Evolutionary conservation across 2,888 invertebrate species (phyloP).

Genomic region (Chirona hameri): DNA sequence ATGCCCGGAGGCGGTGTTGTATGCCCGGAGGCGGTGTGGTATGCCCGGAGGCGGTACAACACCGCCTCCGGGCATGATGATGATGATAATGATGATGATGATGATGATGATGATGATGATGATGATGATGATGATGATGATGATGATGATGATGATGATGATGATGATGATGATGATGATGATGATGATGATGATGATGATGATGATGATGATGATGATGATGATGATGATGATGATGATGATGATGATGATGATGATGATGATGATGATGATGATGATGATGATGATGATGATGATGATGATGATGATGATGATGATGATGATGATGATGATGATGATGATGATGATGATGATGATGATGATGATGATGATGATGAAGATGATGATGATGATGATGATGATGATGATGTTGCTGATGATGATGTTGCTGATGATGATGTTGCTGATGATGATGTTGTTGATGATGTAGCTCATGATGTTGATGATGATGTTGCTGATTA

Average conservation of each 20-base stretch:
- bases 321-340: conserved; percentile 22
- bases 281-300: not conserved
- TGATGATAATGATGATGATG: conserved; percentile 2
- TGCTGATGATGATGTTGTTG: too few species aligned
- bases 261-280: too few species aligned
- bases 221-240: conserved; percentile 13
- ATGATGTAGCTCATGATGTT: too few species aligned
- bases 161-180: conserved; percentile 7
- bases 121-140: conserved; percentile 22
- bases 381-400: conserved; percentile 22
- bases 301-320: conserved; percentile 22
- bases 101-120: conserved; percentile 22
- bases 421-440: too few species aligned
- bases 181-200: not conserved
- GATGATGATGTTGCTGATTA: too few species aligned
- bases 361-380: conserved; percentile 12
- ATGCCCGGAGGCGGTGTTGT: too few species aligned
- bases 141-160: conserved; percentile 22
- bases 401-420: too few species aligned
- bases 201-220: conserved; percentile 24
- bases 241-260: too few species aligned
- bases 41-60: too few species aligned
- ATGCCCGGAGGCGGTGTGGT: too few species aligned
- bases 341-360: conserved; percentile 22
- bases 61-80: too few species aligned